These are phyloP conservation scores for Clupea harengus DNA, from an alignment of 2,113 vertebrate species.

Conservation along the genomic window DNA sequence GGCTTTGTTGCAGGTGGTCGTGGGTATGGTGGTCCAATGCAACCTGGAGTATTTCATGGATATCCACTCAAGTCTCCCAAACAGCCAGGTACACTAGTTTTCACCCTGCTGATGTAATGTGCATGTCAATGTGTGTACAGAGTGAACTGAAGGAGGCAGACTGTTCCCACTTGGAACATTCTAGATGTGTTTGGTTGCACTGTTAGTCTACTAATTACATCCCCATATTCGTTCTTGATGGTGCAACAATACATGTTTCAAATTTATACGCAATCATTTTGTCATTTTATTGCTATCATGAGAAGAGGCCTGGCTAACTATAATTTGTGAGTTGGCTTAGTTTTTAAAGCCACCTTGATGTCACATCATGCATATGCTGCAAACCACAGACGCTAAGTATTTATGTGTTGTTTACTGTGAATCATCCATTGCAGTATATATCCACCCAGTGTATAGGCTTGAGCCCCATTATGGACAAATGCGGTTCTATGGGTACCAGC, in stretches of 20 bases:
- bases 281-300: background rate
- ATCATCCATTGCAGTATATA: conserved; percentile 34
- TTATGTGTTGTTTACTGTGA: background rate
- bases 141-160: background rate
- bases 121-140: background rate
- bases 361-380: too few species aligned
- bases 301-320: background rate
- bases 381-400: background rate
- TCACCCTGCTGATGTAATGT: background rate
- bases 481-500: conserved; percentile 25
- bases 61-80: conserved; percentile 96
- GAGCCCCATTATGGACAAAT: conserved; percentile 30
- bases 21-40: conserved; percentile 75
- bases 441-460: conserved; percentile 38
- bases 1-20: conserved; percentile 61
- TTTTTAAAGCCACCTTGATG: too few species aligned
- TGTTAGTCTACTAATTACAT: too few species aligned
- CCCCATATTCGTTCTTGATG: too few species aligned
- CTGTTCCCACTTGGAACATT: background rate
- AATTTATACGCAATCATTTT: background rate
- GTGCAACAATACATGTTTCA: background rate
- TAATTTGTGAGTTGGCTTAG: too few species aligned
- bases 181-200: background rate
- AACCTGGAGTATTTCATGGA: conserved; percentile 90
- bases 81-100: conserved; percentile 75